A percentile compares a stretch with the other conserved stretches of the same genome.
Conservation (phyloP, 2,888 invertebrate genomes). For the Rhingia rostrata region DNA sequence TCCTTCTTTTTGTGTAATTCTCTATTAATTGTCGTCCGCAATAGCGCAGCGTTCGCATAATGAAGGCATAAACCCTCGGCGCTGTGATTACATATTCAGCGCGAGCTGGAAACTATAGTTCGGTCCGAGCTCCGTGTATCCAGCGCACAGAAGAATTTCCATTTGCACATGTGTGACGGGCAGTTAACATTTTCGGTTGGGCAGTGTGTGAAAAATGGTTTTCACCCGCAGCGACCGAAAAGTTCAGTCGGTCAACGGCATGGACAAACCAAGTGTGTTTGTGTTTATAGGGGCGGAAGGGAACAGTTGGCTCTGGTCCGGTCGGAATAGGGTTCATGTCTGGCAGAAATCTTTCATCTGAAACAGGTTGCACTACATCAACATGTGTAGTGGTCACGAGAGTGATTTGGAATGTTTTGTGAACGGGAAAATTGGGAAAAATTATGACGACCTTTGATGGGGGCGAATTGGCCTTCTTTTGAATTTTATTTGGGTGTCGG, state of each 20-base stretch:
- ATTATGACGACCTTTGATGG: slow-evolving; percentile 21
- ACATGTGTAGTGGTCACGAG: slow-evolving; percentile 1
- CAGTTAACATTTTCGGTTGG: slow-evolving; percentile 64
- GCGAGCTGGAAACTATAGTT: not conserved
- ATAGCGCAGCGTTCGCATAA: not conserved
- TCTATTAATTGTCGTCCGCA: slow-evolving; percentile 44
- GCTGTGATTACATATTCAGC: slow-evolving; percentile 28
- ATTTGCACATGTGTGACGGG: slow-evolving; percentile 47
- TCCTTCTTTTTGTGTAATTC: slow-evolving; percentile 39
- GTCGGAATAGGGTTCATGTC: not conserved
- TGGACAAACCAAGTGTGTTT: not conserved
- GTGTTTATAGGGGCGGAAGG: slow-evolving; percentile 38
- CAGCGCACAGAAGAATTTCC: slow-evolving; percentile 5
- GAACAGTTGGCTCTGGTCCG: not conserved
- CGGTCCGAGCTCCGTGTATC: not conserved
- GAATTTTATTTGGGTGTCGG: slow-evolving; percentile 8
- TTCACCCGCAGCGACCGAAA: slow-evolving; percentile 61
- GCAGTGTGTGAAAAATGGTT: slow-evolving; percentile 63
- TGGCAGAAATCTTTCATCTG: slow-evolving; percentile 28
- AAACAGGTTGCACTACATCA: slow-evolving; percentile 22
- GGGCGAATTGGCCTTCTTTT: not conserved
- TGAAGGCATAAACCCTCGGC: slow-evolving; percentile 6
- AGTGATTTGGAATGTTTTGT: slow-evolving; percentile 6
- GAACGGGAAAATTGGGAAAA: slow-evolving; percentile 45
- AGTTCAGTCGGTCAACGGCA: slow-evolving; percentile 66